Percentiles rank a stretch among this genome's conserved stretches.
Evolutionary conservation across 2,797 vertebrate genomes (phyloP).

Genomic region (Loris lydekkerianus): DNA sequence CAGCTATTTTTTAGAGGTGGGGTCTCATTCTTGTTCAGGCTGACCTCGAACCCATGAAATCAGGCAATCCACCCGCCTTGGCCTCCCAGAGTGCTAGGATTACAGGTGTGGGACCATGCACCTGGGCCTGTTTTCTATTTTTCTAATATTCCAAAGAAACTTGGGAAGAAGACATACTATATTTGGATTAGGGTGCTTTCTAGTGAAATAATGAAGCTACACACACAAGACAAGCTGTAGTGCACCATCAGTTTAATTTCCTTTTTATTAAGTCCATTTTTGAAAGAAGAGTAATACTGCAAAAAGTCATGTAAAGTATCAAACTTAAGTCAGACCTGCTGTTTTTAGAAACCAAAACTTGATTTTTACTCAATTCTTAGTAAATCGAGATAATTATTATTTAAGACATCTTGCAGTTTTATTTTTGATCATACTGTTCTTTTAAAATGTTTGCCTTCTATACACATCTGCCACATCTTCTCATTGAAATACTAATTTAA

Average conservation of each 20-base stretch:
- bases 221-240: not conserved
- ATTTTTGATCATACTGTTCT: not conserved
- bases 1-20: too few species aligned
- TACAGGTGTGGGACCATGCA: too few species aligned
- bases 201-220: not conserved
- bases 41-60: too few species aligned
- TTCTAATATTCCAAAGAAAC: not conserved
- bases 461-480: not conserved
- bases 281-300: too few species aligned
- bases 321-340: not conserved
- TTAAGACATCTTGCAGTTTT: not conserved
- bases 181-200: not conserved
- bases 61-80: too few species aligned
- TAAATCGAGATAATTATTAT: not conserved
- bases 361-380: not conserved
- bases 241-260: not conserved
- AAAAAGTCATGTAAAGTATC: not conserved
- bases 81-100: too few species aligned
- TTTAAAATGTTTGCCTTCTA: not conserved
- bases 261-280: not conserved
- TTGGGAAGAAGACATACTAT: not conserved
- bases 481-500: not conserved
- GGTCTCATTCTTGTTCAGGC: too few species aligned
- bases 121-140: too few species aligned
- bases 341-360: not conserved